phyloP scores from a whole-genome alignment of 2,797 vertebrate genomes.

The Paramormyrops hopkinsi region DNA sequence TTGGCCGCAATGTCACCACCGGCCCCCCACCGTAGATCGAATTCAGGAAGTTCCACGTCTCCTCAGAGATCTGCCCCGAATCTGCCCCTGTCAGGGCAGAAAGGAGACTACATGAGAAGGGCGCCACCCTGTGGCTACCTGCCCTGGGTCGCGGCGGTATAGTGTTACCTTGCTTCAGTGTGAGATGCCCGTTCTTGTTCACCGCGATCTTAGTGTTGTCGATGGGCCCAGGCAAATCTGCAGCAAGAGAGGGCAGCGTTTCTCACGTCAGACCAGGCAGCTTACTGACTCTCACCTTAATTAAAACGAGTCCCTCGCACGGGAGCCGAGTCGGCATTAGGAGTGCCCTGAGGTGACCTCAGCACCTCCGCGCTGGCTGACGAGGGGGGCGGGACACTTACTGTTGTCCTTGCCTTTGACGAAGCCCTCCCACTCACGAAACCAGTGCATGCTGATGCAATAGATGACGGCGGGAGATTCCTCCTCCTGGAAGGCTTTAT shows the following conservation, averaged over 20 bases:
- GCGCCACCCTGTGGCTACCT: neutral
- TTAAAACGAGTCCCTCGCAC: neutral
- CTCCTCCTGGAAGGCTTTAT: slow-evolving; percentile 98
- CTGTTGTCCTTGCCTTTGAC: slow-evolving; percentile 92
- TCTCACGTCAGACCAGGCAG: neutral
- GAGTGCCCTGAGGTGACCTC: neutral
- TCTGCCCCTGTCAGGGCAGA: slow-evolving; percentile 73
- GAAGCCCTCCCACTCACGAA: slow-evolving; percentile 97
- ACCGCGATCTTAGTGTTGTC: slow-evolving; percentile 92
- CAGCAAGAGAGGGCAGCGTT: slow-evolving; percentile 19
- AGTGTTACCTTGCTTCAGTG: slow-evolving; percentile 83
- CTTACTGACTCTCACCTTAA: neutral
- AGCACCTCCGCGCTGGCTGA: neutral
- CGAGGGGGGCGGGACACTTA: slow-evolving; percentile 43
- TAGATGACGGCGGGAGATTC: slow-evolving; percentile 91
- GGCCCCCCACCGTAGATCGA: slow-evolving; percentile 91
- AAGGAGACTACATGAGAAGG: neutral
- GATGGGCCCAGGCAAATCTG: slow-evolving; percentile 90
- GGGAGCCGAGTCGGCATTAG: neutral
- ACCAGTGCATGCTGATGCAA: slow-evolving; percentile 99
- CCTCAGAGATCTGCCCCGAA: slow-evolving; percentile 96
- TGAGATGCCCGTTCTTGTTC: slow-evolving; percentile 80
- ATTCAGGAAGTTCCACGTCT: slow-evolving; percentile 96
- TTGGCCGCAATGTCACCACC: slow-evolving; percentile 82
- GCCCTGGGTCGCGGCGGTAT: neutral